Evolutionary conservation across 1,140 invertebrate genomes (phyloP), one percentile per base, ranked within the genome.

Genomic region (Trichonephila clavata): DNA sequence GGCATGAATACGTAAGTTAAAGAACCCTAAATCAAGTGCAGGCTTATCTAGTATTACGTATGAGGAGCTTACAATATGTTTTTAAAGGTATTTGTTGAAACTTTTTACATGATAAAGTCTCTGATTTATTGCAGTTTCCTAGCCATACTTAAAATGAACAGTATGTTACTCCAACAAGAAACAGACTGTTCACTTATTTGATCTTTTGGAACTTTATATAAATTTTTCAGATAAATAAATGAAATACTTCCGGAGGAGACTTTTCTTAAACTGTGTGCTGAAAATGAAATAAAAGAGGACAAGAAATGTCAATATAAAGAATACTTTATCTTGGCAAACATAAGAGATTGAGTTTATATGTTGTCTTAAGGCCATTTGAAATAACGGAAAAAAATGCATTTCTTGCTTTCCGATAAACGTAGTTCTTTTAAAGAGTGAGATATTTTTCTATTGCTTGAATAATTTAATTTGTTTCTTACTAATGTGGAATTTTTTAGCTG

Each of bases 251-350:
- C 27, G 1, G 16, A 32, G 27, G 7, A 77, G 18, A 27, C 27
- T 27, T 20, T 77, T 77, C 18, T 32, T 39, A 77, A 77, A 77
- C 71, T 77, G 27, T 77, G 14, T 77, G 27, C 71, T 77, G 16
- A 77, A 77, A 32, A 77, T 18, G 71, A 39, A 77, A 77, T 18
- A 77, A 32, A 39, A 77, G 32, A 18, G 71, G 32, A 77, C 24
- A 14, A 77, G 71, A 20, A 18, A 77, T 77, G 71, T 77, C 71
- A 77, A 77, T 77, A 77, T 77, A 32, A 32, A 77, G 71, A 77
- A 77, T 18, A 27, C 71, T 27, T 77, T 24, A 77, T 77, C 68
- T 77, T 77, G 13, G 32, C 32, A 77, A 77, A 77, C 32, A 39
- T 32, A 39, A 32, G 32, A 77, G 71, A 77, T 77, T 77, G 71